Conservation (phyloP, 2,797 vertebrate genomes). For the Helostoma temminkii region DNA sequence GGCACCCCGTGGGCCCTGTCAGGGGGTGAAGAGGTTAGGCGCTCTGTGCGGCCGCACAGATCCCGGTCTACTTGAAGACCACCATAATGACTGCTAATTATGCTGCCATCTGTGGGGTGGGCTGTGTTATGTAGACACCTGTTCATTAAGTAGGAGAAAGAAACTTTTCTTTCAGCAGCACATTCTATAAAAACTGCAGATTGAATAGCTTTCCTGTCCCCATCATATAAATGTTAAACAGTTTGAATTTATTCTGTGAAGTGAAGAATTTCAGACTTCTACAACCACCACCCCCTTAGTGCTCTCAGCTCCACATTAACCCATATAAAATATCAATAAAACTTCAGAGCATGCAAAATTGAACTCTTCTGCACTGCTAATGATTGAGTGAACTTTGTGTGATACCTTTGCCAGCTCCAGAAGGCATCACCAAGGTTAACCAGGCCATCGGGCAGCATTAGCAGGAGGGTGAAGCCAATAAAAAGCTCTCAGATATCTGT, state of each 20-base stretch:
- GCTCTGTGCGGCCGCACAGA: constrained; percentile 78
- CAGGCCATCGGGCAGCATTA: constrained; percentile 82
- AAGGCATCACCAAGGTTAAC: constrained; percentile 83
- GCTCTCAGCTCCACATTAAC: constrained; percentile 41
- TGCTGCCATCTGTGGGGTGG: constrained; percentile 83
- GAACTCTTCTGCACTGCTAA: constrained; percentile 66
- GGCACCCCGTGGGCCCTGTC: constrained; percentile 75
- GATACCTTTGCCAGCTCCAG: constrained; percentile 82
- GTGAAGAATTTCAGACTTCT: constrained; percentile 20
- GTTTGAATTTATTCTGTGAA: constrained; percentile 22
- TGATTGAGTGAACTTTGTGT: constrained; percentile 80
- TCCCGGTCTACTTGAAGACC: constrained; percentile 78
- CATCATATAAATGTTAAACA: constrained; percentile 26
- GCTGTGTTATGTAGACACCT: constrained; percentile 87
- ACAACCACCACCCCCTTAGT: constrained; percentile 1
- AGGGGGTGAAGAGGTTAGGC: constrained; percentile 84
- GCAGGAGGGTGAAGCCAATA: constrained; percentile 81
- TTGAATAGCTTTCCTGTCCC: constrained; percentile 20
- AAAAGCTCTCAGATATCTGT: constrained; percentile 83
- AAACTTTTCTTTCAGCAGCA: constrained; percentile 67
- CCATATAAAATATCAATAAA: constrained; percentile 65
- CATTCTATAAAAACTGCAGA: constrained; percentile 38
- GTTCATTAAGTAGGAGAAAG: constrained; percentile 82
- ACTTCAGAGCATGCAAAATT: constrained; percentile 58
- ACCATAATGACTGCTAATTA: constrained; percentile 87